These are phyloP conservation scores for Phortica okadai DNA, from an alignment of 2,888 invertebrate genomes.

Conservation along the genomic window DNA sequence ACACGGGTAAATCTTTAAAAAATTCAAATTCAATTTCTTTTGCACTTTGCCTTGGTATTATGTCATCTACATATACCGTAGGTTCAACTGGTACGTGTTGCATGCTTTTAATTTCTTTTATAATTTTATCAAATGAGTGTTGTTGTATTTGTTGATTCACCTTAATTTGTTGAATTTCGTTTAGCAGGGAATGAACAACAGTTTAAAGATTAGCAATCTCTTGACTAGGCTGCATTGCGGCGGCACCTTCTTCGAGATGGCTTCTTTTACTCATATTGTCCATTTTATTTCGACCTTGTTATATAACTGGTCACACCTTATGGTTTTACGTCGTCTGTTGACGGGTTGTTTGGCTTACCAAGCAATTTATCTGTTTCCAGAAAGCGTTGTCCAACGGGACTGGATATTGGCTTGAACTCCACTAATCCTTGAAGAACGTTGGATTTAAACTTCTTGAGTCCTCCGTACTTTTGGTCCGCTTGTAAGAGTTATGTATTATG, in stretches of 20 bases:
- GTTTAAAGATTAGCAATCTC: background rate
- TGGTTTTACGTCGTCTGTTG: conserved; percentile 6
- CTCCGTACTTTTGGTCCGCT: too few species aligned
- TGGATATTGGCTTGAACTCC: conserved; percentile 18
- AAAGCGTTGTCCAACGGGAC: background rate
- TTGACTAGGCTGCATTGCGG: background rate
- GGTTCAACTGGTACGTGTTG: too few species aligned
- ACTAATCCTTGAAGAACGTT: conserved; percentile 11
- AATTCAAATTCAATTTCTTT: conserved; percentile 9
- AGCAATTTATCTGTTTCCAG: background rate
- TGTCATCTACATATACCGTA: too few species aligned
- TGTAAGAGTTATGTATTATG: too few species aligned
- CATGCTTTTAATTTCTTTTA: background rate
- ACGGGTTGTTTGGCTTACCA: background rate
- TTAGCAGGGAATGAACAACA: background rate
- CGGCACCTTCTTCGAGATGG: background rate
- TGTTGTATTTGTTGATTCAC: background rate
- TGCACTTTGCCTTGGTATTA: background rate
- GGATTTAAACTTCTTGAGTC: background rate
- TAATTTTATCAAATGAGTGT: background rate
- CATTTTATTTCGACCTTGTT: too few species aligned
- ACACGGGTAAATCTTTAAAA: conserved; percentile 11
- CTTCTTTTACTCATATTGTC: too few species aligned
- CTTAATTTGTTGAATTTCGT: background rate
- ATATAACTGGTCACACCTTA: background rate